phyloP scores from a whole-genome alignment of 2,797 vertebrate genomes.

The Bufotes viridis region DNA sequence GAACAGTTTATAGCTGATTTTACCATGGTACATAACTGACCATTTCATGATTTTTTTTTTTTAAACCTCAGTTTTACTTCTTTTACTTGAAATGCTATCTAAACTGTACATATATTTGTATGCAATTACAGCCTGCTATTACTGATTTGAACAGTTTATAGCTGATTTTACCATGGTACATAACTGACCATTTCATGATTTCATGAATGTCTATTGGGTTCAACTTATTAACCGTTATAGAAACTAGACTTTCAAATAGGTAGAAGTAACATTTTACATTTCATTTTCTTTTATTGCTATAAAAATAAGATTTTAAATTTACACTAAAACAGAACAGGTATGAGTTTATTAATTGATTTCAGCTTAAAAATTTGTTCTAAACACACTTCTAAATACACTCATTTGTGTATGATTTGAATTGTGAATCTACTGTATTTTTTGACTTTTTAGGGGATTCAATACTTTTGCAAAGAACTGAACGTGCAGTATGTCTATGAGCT shows the following conservation, averaged over 20 bases:
- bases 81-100: background rate
- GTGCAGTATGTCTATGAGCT: background rate
- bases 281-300: background rate
- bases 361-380: background rate
- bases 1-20: no score
- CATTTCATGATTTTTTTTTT: slow-evolving; percentile 48
- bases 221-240: background rate
- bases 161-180: no score
- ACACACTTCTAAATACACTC: no score
- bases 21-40: no score
- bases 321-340: background rate
- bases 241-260: background rate
- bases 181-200: background rate
- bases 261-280: background rate
- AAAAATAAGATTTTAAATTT: background rate
- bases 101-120: background rate
- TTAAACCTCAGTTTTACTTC: slow-evolving; percentile 9
- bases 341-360: background rate
- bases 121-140: background rate
- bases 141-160: no score
- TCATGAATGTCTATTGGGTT: background rate
- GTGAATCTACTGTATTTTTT: background rate
- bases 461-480: no score
- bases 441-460: no score
- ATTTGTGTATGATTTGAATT: no score